Evolutionary conservation across 2,888 invertebrate species (phyloP), one percentile per base, ranked within the genome.

Genomic region (Pardosa pseudoannulata): DNA sequence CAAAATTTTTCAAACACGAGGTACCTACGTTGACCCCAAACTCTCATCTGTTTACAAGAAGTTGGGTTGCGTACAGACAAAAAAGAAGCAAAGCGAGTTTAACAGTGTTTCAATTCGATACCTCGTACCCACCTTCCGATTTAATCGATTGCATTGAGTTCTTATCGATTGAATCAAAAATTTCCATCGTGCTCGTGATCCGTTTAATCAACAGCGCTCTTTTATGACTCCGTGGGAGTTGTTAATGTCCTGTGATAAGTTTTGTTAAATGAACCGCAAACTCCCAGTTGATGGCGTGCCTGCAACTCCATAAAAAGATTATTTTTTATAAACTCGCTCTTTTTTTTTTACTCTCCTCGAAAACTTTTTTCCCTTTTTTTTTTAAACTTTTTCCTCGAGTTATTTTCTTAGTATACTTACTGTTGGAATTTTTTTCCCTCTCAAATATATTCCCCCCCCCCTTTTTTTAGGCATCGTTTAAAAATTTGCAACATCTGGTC

Each of bases 251-350:
- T 23, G 11, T 9, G 46, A 2, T 56, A 56, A 56, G 13, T 56
- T 46, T 23, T 56, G 82, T 76, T 82, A 71, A 82, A 82, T 82
- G 82, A 82, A 82, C 62, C 75, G 19, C 29, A 70, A 76, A 76
- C 64, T 82, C 46, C 62, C 70, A 82, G 82, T 75, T 75, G 75
- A 82, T 82, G 71, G 70, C 82, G 75, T 64, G 68, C 70, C 67
- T 64, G 75, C 64, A 75, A 75, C 73, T 62, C 70, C 56, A 81
- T 82, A 82, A 76, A 82, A 82, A 82, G 82, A 75, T 75, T 75
- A 82, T 75, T 75, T 82, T 82, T 82, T 82, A 81, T 81, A 64
- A 50, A 71, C 29, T 81, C 32, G 65, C 67, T 46, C 41, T 2
- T 46, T 13, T 36, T 36, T 36, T 70, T 41, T 67, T 62, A 9